Base-by-base conservation (phyloP, 2,113 vertebrate genomes). In the Theristicus caerulescens region DNA sequence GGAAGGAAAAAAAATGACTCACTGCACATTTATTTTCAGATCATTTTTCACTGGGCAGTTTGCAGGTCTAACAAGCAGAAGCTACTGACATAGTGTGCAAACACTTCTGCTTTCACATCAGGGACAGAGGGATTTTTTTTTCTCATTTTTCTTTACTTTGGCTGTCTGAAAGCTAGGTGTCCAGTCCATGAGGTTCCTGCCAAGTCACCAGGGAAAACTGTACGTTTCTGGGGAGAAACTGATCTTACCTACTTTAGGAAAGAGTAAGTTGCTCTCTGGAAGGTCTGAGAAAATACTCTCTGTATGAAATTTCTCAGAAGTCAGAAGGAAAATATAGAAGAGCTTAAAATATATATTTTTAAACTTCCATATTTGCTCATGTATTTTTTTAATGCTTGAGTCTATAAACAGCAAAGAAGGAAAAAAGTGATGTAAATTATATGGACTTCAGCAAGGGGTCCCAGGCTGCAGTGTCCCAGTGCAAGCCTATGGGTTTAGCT, bases 11-110 rank as follows among this genome's bases (percentile, higher is more conserved):
- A 91, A 91, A 93, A 95, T 73, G 11, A 94, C 52, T 94, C 74
- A 26, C 84, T 24, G n/a, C 82, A 86, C 70, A 93, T 97, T 97
- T 94, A 80, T 95, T 96, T 97, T 93, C 93, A 90, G 94, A 80
- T 91, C 86, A 90, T 95, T 97, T 96, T 97, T 95, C 93, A 94
- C 78, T 73, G 85, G 78, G 86, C 83, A 88, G 84, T 95, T 95
- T 95, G 89, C 78, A 91, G 89, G 84, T 92, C 87, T 95, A 91
- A 94, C 1, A 2, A 97, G 87, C 62, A 95, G 94, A 85, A 93
- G 86, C 81, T 66, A 82, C 87, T 80, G 93, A 79, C 73, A 74
- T 19, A 52, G 66, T 3, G 4, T 87, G 77, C 83, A 96, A 96
- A 95, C 54, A 78, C 70, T 80, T 82, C 71, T 89, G 58, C 89